phyloP scores from a whole-genome alignment of 2,797 vertebrate species.

The Amblyraja radiata region DNA sequence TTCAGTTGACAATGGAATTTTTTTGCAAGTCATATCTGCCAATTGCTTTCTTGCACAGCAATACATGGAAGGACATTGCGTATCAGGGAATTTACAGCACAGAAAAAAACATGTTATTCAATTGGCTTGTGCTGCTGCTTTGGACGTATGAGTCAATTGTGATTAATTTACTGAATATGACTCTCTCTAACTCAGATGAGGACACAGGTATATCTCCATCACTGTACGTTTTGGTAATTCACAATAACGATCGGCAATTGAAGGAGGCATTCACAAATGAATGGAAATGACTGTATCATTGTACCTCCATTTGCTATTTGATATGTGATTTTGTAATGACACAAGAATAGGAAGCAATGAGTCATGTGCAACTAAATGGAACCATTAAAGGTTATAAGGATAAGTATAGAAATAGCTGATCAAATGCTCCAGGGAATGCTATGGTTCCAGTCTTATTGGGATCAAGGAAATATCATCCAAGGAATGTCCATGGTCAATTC shows the following conservation, averaged over 20 bases:
- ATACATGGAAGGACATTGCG: background rate
- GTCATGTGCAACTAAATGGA: constrained; percentile 19
- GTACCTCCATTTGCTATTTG: background rate
- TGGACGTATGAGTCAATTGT: background rate
- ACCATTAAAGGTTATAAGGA: constrained; percentile 26
- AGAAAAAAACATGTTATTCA: background rate
- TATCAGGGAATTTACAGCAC: background rate
- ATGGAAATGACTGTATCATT: background rate
- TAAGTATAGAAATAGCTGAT: constrained; percentile 29
- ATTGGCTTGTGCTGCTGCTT: too few species aligned
- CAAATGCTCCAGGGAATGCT: background rate
- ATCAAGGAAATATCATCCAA: background rate
- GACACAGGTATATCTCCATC: background rate
- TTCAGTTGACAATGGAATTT: background rate
- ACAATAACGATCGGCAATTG: background rate
- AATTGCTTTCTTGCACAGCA: background rate
- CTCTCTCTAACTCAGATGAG: background rate
- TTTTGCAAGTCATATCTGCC: background rate
- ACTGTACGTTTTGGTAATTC: background rate
- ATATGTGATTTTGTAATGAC: background rate
- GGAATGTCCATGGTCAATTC: background rate
- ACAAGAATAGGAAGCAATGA: constrained; percentile 20
- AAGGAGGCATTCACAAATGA: background rate
- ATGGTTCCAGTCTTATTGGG: constrained; percentile 10
- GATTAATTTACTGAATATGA: background rate